Evolutionary conservation across 2,113 vertebrate species (phyloP).

Genomic region (Scomber colias): DNA sequence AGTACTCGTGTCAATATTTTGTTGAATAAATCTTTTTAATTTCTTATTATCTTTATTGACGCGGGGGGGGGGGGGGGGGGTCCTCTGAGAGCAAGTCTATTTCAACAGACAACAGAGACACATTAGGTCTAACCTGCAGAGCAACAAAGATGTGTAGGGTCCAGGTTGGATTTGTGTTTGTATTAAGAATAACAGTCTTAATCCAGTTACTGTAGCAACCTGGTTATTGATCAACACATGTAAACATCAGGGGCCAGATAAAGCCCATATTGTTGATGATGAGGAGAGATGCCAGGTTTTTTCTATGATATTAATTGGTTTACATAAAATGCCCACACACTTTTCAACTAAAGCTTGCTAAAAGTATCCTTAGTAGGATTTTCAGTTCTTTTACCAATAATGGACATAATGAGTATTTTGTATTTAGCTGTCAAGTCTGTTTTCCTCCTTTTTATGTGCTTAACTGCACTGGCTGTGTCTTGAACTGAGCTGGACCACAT

Average conservation of each 20-base stretch:
- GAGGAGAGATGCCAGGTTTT: not conserved
- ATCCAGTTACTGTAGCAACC: not conserved
- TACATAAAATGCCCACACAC: no score
- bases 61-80: not conserved
- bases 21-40: slow-evolving; percentile 53
- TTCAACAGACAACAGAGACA: slow-evolving; percentile 8
- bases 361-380: no score
- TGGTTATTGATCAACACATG: not conserved
- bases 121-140: not conserved
- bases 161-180: not conserved
- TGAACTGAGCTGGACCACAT: no score
- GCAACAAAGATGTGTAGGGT: not conserved
- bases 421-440: no score
- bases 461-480: no score
- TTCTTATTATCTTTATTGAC: slow-evolving; percentile 37
- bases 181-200: not conserved
- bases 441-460: no score
- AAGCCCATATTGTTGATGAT: not conserved
- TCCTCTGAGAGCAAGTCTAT: slow-evolving; percentile 17
- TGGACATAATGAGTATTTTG: no score
- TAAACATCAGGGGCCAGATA: not conserved
- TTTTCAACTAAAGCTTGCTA: no score
- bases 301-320: no score
- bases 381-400: no score
- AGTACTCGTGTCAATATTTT: slow-evolving; percentile 50